phyloP scores from a whole-genome alignment of 1,140 invertebrate genomes.

The Leptinotarsa undecemlineata region DNA sequence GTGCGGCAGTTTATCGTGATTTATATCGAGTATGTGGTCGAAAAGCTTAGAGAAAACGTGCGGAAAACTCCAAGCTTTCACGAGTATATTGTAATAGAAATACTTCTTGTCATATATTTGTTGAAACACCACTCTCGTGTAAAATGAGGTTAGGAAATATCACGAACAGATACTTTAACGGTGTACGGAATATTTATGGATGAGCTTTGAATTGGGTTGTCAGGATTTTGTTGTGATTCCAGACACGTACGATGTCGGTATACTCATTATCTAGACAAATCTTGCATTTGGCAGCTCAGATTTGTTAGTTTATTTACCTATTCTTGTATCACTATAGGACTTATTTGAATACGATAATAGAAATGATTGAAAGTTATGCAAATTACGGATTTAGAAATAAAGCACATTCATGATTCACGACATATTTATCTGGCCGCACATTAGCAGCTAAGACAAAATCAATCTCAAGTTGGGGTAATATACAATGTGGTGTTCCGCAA shows the following conservation, averaged over 20 bases:
- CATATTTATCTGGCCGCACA: no score
- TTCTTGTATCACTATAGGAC: no score
- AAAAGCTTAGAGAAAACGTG: slow-evolving; percentile 43
- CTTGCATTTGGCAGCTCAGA: no score
- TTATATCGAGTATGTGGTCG: slow-evolving; percentile 47
- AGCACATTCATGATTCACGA: no score
- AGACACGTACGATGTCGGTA: neutral
- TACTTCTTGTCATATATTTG: slow-evolving; percentile 1
- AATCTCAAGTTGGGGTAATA: no score
- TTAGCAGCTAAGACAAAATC: no score
- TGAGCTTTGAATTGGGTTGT: neutral
- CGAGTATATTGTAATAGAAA: slow-evolving; percentile 12
- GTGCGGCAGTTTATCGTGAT: slow-evolving; percentile 41
- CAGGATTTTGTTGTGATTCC: neutral
- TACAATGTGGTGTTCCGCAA: no score
- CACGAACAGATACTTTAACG: slow-evolving; percentile 12
- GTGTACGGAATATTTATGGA: neutral
- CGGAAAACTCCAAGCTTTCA: slow-evolving; percentile 6
- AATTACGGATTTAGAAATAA: no score
- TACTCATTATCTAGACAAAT: no score
- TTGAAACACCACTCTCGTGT: neutral
- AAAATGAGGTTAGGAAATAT: slow-evolving; percentile 7
- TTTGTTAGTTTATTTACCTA: no score
- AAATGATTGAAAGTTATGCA: no score
- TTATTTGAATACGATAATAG: no score